These are phyloP conservation scores for Sarcoramphus papa DNA, from an alignment of 2,797 vertebrate genomes.

Conservation along the genomic window DNA sequence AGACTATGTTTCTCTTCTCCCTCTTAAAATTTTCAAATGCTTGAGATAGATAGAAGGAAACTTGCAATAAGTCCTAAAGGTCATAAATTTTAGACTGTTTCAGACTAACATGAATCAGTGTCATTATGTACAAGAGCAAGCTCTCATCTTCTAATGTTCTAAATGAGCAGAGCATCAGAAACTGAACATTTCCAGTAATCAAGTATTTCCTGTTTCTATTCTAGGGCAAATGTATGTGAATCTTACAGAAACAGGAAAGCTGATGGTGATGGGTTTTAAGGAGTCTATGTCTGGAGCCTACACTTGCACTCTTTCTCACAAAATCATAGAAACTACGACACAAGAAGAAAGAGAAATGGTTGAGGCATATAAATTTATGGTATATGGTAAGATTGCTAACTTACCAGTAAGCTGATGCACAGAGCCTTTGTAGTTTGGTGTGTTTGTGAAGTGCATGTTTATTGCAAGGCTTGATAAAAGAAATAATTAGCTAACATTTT, in stretches of 20 bases:
- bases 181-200: neutral
- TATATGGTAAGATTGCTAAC: constrained; percentile 65
- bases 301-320: constrained; percentile 70
- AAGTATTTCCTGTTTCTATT: constrained; percentile 49
- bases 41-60: neutral
- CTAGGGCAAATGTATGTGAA: constrained; percentile 51
- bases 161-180: neutral
- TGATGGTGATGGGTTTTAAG: constrained; percentile 65
- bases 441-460: neutral
- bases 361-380: constrained; percentile 65
- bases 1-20: neutral
- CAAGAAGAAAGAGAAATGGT: constrained; percentile 50
- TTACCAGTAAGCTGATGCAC: neutral
- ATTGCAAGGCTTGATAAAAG: neutral
- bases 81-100: neutral
- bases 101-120: fast-evolving
- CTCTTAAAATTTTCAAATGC: neutral
- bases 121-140: neutral
- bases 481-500: neutral
- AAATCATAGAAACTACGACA: constrained; percentile 52
- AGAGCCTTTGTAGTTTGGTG: neutral
- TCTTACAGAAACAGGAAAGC: constrained; percentile 67
- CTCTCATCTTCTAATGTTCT: neutral
- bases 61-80: neutral
- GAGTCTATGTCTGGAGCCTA: constrained; percentile 73